Percentiles rank a stretch among this genome's conserved stretches.
Conservation (phyloP, 2,888 invertebrate species). For the Eucriotettix oculatus region DNA sequence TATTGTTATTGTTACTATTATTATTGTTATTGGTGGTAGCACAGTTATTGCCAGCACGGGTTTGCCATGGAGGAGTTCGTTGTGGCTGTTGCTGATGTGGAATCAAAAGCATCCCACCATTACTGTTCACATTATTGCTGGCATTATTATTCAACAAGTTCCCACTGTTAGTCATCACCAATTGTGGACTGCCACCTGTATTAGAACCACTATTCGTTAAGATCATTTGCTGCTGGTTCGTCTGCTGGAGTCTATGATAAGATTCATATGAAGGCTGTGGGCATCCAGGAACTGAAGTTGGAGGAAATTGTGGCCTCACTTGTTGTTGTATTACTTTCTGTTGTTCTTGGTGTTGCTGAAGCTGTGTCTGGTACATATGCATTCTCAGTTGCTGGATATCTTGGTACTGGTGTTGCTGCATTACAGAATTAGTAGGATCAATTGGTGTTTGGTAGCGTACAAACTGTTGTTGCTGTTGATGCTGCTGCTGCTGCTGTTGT, state of each 20-base stretch:
- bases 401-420: no score
- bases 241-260: no score
- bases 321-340: no score
- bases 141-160: slow-evolving; percentile 4
- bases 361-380: no score
- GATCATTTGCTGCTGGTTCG: slow-evolving; percentile 9
- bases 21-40: slow-evolving; percentile 19
- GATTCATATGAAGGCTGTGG: no score
- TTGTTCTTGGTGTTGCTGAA: no score
- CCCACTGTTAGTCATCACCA: slow-evolving; percentile 9
- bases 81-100: slow-evolving; percentile 1
- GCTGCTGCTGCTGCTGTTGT: slow-evolving; percentile 21
- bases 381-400: no score
- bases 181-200: slow-evolving; percentile 13
- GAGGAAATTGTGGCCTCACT: no score
- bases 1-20: not conserved
- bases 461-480: slow-evolving; percentile 17
- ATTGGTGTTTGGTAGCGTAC: no score
- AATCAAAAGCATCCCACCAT: slow-evolving; percentile 16
- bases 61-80: slow-evolving; percentile 11
- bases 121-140: slow-evolving; percentile 3
- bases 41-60: slow-evolving; percentile 11
- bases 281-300: no score
- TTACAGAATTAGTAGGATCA: no score
- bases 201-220: no score